Conservation (phyloP, 30 jellyfish, hydroid and myxozoan species). For the Hydractinia symbiolongicarpus region DNA sequence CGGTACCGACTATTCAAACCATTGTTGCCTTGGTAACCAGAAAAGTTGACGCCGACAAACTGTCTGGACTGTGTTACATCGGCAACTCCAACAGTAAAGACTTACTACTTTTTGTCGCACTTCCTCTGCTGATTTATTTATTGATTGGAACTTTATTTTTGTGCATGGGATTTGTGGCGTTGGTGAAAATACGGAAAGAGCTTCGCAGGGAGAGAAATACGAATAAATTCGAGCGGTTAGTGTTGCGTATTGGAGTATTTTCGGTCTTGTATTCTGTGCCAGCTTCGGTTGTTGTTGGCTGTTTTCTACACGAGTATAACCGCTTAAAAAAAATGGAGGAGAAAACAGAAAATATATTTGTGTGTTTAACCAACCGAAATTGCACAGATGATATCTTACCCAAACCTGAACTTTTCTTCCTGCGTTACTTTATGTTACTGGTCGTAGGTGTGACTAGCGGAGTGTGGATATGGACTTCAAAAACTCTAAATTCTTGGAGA, state of each 20-base stretch:
- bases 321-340: slow-evolving; percentile 42
- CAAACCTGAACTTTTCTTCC: slow-evolving; percentile 46
- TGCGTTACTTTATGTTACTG: slow-evolving; percentile 79
- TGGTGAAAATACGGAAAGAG: slow-evolving; percentile 61
- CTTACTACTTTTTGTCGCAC: slow-evolving; percentile 63
- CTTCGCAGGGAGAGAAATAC: slow-evolving; percentile 71
- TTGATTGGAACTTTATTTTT: slow-evolving; percentile 63
- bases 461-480: slow-evolving; percentile 93
- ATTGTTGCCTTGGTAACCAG: slow-evolving; percentile 76
- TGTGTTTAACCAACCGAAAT: slow-evolving; percentile 40
- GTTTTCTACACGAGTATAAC: slow-evolving; percentile 71
- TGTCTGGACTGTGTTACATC: slow-evolving; percentile 78
- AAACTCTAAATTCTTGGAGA: slow-evolving; percentile 74
- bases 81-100: slow-evolving; percentile 54
- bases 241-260: slow-evolving; percentile 81
- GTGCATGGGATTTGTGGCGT: slow-evolving; percentile 67
- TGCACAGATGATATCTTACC: slow-evolving; percentile 43
- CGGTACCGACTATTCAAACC: slow-evolving; percentile 80
- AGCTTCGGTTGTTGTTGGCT: slow-evolving; percentile 88
- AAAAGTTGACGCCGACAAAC: slow-evolving; percentile 78
- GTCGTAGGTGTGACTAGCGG: slow-evolving; percentile 95
- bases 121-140: slow-evolving; percentile 60
- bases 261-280: slow-evolving; percentile 79
- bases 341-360: slow-evolving; percentile 20
- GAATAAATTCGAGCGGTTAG: slow-evolving; percentile 62